Conservation (phyloP, 2,888 invertebrate genomes). For the Calameuta pallipes region DNA sequence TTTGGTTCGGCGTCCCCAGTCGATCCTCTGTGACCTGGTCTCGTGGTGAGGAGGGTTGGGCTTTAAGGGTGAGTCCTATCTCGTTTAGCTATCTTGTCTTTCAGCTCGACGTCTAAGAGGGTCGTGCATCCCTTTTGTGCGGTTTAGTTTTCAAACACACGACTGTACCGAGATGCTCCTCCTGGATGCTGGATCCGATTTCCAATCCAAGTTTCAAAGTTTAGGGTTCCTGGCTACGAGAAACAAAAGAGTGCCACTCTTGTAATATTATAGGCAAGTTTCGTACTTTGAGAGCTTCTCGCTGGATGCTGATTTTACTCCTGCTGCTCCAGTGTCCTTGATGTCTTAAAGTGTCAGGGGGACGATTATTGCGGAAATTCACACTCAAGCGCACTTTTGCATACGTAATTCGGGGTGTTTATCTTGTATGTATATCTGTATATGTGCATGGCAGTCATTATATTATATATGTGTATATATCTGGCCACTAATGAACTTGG, state of each 20-base stretch:
- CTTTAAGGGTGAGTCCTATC: slow-evolving; percentile 45
- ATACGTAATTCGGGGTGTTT: neutral
- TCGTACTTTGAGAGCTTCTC: neutral
- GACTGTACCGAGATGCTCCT: neutral
- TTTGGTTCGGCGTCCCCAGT: neutral
- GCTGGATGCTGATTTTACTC: neutral
- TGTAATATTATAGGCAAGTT: neutral
- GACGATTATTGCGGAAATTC: neutral
- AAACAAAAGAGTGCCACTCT: neutral
- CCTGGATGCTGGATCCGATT: neutral
- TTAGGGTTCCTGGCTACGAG: neutral
- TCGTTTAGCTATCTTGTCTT: slow-evolving; percentile 42
- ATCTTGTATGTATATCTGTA: too few relatives aligned
- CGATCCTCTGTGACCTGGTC: neutral
- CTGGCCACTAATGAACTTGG: neutral
- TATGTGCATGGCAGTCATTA: neutral
- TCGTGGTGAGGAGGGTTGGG: slow-evolving; percentile 24
- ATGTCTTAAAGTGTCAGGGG: neutral
- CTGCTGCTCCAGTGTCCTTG: neutral
- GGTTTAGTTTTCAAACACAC: neutral
- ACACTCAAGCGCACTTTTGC: neutral
- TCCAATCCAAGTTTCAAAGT: neutral
- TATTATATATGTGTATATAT: neutral
- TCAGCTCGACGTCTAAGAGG: slow-evolving; percentile 9
- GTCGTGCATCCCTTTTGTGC: neutral